Evolutionary conservation across 2,888 invertebrate species (phyloP), one percentile per base, ranked within the genome.

Genomic region (Trissoscelio sp.): DNA sequence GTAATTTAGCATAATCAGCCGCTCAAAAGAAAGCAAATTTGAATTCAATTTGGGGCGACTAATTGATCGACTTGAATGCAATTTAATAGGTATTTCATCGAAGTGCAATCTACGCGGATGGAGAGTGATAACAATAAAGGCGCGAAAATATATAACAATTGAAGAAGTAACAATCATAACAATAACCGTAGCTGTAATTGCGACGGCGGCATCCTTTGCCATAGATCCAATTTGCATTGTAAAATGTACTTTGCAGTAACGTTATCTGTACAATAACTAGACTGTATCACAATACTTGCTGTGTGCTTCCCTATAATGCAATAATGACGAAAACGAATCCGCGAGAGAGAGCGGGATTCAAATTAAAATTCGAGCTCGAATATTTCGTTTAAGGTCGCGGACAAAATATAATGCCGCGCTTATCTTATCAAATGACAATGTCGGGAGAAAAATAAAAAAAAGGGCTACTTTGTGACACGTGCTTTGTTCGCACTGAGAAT

Each of bases 231-330:
- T 51, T 51, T 51, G 28, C 51, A 28, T 28, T 22, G 28, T 51
- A 12, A 51, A 51, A 51, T 28, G 28, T 28, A 28, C 51, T 51
- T 51, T 51, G 51, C 28, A 51, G 51, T 28, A 51, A 53, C 31
- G 53, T 18, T 53, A 53, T 53, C 31, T 53, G 16, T 18, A 14
- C 7, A 31, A 53, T 34, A 53, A 53, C 53, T 34, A n/a, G 14
- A 34, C 31, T 31, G 53, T 31, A 28, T 51, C 51, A 51, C 48
- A 42, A 42, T 42, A 12, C 12, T 34, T 34, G 34, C 14, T 3
- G 42, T 42, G 42, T 14, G n/a, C 22, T 22, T 22, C 22, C 46
- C n/a, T 28, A 6, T 28, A 51, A 51, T 6, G 14, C 28, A 24
- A 14, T 51, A 51, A 51, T 51, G 24, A 24, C 7, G 28, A 24